phyloP scores from a whole-genome alignment of 2,113 vertebrate genomes.

The Galbula dea region DNA sequence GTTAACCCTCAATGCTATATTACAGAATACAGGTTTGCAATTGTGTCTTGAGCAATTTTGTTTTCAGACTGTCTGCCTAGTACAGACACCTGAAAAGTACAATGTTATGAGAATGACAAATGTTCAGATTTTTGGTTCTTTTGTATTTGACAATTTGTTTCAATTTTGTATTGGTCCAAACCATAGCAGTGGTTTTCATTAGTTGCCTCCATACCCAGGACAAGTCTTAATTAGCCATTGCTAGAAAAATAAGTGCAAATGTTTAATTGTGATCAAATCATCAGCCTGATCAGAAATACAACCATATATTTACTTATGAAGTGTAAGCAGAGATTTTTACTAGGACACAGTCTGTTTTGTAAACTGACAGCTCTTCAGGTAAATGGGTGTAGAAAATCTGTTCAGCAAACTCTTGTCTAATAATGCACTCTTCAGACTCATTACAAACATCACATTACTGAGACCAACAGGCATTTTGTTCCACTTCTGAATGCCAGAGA shows the following conservation, averaged over 20 bases:
- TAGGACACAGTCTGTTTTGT: neutral
- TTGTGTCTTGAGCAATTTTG: neutral
- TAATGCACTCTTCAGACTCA: slow-evolving; percentile 5
- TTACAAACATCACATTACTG: slow-evolving; percentile 35
- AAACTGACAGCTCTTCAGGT: neutral
- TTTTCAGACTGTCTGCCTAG: neutral
- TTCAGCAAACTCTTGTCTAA: slow-evolving; percentile 6
- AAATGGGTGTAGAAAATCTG: neutral
- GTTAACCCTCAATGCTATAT: neutral
- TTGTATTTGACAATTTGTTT: neutral
- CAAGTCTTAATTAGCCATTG: neutral
- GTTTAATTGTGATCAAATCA: neutral
- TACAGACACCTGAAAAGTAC: neutral
- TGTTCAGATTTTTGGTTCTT: neutral
- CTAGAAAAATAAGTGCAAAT: neutral
- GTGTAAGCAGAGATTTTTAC: neutral
- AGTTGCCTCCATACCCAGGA: neutral
- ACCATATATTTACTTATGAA: neutral
- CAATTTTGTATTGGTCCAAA: neutral
- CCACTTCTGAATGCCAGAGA: neutral
- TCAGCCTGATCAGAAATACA: neutral
- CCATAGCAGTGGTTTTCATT: neutral
- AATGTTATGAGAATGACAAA: neutral
- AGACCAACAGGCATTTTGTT: neutral
- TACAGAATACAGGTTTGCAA: neutral